Conservation (phyloP, 2,888 invertebrate genomes). For the Heteropelma amictum region DNA sequence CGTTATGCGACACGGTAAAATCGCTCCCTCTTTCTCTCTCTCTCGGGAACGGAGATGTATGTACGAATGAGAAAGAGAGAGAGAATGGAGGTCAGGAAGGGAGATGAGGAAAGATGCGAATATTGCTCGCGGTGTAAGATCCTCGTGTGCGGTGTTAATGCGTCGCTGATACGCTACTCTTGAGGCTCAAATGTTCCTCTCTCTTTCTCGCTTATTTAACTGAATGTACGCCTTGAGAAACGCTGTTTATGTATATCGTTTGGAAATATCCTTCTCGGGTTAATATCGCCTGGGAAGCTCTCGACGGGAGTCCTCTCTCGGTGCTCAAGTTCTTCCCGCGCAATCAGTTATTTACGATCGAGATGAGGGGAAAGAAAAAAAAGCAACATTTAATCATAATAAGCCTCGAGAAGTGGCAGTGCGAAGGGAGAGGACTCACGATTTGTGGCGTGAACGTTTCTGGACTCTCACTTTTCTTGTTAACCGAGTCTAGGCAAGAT, state of each 20-base stretch:
- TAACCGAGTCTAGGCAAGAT: constrained; percentile 13
- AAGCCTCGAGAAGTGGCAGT: constrained; percentile 33
- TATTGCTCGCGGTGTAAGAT: not conserved
- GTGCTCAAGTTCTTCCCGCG: constrained; percentile 34
- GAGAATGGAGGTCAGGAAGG: not conserved
- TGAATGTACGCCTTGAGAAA: constrained; percentile 11
- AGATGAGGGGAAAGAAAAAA: constrained; percentile 1
- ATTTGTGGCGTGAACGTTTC: constrained; percentile 31
- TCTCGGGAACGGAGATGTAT: not conserved
- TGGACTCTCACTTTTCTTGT: not conserved
- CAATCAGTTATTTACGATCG: constrained; percentile 53
- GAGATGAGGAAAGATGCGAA: not conserved
- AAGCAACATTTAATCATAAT: constrained; percentile 47
- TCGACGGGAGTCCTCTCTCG: constrained; percentile 46
- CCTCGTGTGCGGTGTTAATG: constrained; percentile 44
- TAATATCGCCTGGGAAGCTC: constrained; percentile 45
- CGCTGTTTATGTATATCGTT: constrained; percentile 46
- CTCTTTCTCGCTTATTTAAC: not conserved
- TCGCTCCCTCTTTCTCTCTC: too few species aligned
- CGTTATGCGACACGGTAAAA: constrained; percentile 32
- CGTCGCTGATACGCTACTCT: constrained; percentile 35
- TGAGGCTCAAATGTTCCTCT: constrained; percentile 9
- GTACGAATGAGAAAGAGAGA: not conserved
- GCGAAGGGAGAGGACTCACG: constrained; percentile 2
- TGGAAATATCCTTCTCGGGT: constrained; percentile 41